Base-by-base conservation (phyloP, 1,140 invertebrate species). In the Procambarus clarkii region DNA sequence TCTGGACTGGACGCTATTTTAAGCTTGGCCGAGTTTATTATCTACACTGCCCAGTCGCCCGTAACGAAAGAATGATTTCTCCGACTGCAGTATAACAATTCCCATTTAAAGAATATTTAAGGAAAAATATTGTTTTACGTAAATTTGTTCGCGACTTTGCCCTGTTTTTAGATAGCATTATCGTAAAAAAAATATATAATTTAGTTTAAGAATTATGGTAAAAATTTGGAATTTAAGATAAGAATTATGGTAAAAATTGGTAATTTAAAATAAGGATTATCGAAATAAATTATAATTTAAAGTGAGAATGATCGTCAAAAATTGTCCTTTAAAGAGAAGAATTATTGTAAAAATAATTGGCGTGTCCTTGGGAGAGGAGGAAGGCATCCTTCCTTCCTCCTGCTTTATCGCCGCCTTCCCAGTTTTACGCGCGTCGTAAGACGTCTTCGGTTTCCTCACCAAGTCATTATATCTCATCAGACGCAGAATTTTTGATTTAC, bases 401-500 rank as follows among this genome's bases (percentile, higher is more conserved):
- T 46, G 69, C 64, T 46, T 45, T 45, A 74, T 21, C 48, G n/a
- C 64, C 15, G 45, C 69, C 24, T 21, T 74, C 64, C 46, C 58
- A 48, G 83, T 85, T 85, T 85, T 71, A 85, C 83, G 83, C 24
- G 21, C 34, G 83, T 85, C 74, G 74, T 85, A 85, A 85, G 74
- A 85, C 69, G 64, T 24, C 46, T 71, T 46, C 24, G 69, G 60
- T 85, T 85, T 74, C 69, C 69, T 85, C 74, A 85, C 83, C 45
- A 69, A 74, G 69, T 85, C 83, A 85, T 85, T 85, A 85, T 48
- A 74, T 45, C 60, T 85, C 83, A 85, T 85, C 83, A 85, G 13
- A 60, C 74, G 83, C 69, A 69, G 83, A 85, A 85, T 85, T 71
- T 85, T n/a, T 85, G 83, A 85, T 85, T 85, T 85, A 85, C 83